phyloP scores from a whole-genome alignment of 2,888 invertebrate genomes.

The Pyralis farinalis region DNA sequence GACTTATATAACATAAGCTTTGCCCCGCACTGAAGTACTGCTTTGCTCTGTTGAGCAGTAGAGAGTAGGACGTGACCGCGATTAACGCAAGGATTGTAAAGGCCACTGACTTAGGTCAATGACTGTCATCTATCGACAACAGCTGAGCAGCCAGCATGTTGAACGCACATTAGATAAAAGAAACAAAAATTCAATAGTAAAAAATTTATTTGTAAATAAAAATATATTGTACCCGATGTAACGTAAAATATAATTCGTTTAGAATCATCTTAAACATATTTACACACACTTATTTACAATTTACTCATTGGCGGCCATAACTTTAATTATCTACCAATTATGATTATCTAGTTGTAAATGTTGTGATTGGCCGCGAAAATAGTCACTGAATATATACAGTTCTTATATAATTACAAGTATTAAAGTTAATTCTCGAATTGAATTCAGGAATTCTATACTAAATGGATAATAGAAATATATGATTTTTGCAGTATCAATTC shows the following conservation, averaged over 20 bases:
- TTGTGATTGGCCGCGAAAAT: neutral
- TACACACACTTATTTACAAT: slow-evolving; percentile 27
- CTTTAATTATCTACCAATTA: slow-evolving; percentile 7
- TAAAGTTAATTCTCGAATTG: neutral
- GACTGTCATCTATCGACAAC: too few relatives aligned
- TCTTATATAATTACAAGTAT: neutral
- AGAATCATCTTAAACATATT: slow-evolving; percentile 33
- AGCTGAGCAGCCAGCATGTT: too few relatives aligned
- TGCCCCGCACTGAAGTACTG: too few relatives aligned
- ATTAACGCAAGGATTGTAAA: too few relatives aligned
- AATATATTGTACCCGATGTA: slow-evolving; percentile 58
- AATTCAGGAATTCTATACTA: too few relatives aligned
- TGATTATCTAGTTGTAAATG: slow-evolving; percentile 3
- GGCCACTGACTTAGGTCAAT: too few relatives aligned
- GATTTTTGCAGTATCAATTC: too few relatives aligned
- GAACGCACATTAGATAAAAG: too few relatives aligned
- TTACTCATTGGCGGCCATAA: slow-evolving; percentile 18
- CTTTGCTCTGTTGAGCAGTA: too few relatives aligned
- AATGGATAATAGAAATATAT: too few relatives aligned
- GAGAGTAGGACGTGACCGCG: too few relatives aligned
- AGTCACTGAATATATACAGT: neutral
- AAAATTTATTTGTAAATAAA: slow-evolving; percentile 64
- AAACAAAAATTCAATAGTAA: slow-evolving; percentile 44
- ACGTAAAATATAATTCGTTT: slow-evolving; percentile 58
- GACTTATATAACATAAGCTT: too few relatives aligned